phyloP scores from a whole-genome alignment of 1,140 invertebrate species.

The Cardiocondyla obscurior region DNA sequence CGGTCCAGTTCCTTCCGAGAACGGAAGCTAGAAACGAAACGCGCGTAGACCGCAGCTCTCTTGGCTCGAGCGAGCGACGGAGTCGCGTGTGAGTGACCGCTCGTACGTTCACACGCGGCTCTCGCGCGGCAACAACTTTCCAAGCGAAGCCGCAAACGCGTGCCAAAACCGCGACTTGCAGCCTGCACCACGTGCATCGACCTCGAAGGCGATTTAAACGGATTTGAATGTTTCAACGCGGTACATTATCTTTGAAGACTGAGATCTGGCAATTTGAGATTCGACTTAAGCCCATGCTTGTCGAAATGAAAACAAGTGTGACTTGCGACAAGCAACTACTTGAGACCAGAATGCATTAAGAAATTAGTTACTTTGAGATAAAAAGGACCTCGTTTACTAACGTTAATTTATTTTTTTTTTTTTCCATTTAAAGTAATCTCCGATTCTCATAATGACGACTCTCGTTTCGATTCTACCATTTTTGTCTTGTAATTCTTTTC shows the following conservation, averaged over 20 bases:
- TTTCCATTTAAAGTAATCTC: background rate
- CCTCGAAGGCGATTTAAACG: background rate
- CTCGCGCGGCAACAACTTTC: slow-evolving; percentile 48
- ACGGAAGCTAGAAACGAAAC: slow-evolving; percentile 52
- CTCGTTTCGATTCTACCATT: background rate
- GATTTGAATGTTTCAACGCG: background rate
- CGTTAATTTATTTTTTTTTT: background rate
- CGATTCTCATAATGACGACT: background rate
- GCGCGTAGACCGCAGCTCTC: background rate
- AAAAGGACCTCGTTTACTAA: background rate
- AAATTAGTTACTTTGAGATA: background rate
- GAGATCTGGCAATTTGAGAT: background rate
- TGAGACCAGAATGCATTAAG: background rate
- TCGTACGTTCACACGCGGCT: slow-evolving; percentile 40
- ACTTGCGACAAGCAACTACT: background rate
- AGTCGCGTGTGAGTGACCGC: slow-evolving; percentile 25
- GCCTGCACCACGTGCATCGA: background rate
- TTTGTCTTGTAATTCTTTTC: background rate
- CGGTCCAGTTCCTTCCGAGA: slow-evolving; percentile 59
- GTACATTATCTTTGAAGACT: no score
- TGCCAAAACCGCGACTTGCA: slow-evolving; percentile 36
- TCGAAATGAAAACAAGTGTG: background rate
- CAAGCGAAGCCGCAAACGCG: slow-evolving; percentile 40
- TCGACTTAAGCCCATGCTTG: background rate
- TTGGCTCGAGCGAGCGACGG: background rate